phyloP scores from a whole-genome alignment of 2,113 vertebrate genomes.

The Ptychochromis oligacanthus region DNA sequence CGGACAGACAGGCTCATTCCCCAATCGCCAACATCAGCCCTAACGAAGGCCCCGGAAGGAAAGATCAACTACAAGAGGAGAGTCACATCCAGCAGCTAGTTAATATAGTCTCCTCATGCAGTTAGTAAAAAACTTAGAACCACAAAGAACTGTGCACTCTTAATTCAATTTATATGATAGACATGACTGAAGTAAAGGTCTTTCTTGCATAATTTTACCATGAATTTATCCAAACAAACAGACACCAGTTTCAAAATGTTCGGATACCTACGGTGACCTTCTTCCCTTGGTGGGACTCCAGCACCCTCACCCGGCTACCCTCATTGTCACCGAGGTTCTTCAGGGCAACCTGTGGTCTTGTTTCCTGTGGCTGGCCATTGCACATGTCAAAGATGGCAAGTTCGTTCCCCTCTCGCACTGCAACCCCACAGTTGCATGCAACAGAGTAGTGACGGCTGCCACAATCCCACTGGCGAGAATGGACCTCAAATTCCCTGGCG shows the following conservation, averaged over 20 bases:
- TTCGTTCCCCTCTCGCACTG: constrained; percentile 72
- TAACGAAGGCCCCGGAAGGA: constrained; percentile 81
- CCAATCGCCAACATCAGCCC: constrained; percentile 77
- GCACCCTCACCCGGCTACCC: constrained; percentile 69
- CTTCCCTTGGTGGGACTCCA: constrained; percentile 82
- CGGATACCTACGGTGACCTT: constrained; percentile 85
- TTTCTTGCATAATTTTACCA: not conserved
- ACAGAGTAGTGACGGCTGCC: constrained; percentile 72
- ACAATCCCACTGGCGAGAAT: constrained; percentile 82
- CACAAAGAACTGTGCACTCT: not conserved
- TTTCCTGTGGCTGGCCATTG: constrained; percentile 72
- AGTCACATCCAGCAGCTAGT: constrained; percentile 30
- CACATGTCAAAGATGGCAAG: constrained; percentile 82
- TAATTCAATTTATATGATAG: not conserved
- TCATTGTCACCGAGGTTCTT: constrained; percentile 40
- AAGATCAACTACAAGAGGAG: constrained; percentile 78
- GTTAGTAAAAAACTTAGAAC: not conserved
- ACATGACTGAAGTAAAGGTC: not conserved
- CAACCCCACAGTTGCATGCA: constrained; percentile 79
- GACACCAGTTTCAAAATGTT: constrained; percentile 31
- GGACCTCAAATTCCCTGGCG: constrained; percentile 76
- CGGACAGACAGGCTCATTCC: constrained; percentile 81
- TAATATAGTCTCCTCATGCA: constrained; percentile 16
- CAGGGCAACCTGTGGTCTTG: constrained; percentile 72
- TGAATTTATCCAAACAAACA: not conserved